Conservation (phyloP, 2,888 invertebrate genomes). For the Ophion slaviceki region DNA sequence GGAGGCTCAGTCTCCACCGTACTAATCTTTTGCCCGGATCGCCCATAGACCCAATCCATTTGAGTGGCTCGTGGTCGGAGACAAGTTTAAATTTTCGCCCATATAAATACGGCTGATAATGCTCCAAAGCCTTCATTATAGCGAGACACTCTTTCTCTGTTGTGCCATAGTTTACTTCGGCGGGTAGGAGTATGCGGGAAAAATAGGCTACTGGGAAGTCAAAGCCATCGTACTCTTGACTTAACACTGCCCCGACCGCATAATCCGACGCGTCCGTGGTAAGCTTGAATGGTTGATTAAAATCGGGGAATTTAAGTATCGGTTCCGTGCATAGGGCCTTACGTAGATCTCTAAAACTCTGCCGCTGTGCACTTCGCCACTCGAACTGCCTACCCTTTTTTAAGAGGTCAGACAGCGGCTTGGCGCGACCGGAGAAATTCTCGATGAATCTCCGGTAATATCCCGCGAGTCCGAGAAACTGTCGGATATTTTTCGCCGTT, state of each 20-base stretch:
- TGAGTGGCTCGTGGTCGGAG: background rate
- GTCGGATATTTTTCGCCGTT: constrained; percentile 64
- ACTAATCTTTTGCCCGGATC: too few species aligned
- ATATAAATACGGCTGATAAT: background rate
- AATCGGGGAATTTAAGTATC: background rate
- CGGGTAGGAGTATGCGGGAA: background rate
- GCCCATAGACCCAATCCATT: too few species aligned
- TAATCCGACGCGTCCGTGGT: constrained; percentile 3
- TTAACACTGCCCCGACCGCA: background rate
- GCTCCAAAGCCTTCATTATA: background rate
- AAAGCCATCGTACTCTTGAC: background rate
- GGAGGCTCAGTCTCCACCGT: background rate
- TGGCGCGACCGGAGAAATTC: constrained; percentile 1
- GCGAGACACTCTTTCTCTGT: background rate
- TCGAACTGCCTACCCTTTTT: constrained; percentile 6
- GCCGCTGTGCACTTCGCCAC: background rate
- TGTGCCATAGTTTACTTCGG: background rate
- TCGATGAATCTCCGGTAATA: constrained; percentile 56
- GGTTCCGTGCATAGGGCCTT: background rate
- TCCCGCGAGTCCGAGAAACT: too few species aligned
- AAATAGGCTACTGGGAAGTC: background rate
- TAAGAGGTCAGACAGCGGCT: constrained; percentile 25
- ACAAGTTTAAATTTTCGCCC: background rate
- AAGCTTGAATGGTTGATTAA: background rate
- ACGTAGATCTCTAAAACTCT: background rate